Percentiles rank a stretch among this genome's conserved stretches.
phyloP scores from a whole-genome alignment of 1,140 invertebrate genomes.

The Vanessa tameamea region DNA sequence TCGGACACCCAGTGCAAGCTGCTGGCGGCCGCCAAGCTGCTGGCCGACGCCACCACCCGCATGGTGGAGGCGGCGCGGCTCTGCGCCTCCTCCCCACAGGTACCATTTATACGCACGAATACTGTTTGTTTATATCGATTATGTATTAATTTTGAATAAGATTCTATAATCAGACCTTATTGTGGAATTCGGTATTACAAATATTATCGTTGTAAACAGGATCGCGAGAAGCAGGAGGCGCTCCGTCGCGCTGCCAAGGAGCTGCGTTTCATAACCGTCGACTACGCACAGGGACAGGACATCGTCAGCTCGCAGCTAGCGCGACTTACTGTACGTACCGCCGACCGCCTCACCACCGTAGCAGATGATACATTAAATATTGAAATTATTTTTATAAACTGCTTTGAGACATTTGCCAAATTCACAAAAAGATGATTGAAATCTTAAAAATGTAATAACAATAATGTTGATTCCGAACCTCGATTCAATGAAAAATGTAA shows the following conservation, averaged over 20 bases:
- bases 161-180: no score
- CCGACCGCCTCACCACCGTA: neutral
- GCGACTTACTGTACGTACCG: conserved; percentile 52
- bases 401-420: no score
- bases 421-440: no score
- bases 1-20: conserved; percentile 94
- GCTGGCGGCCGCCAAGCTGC: conserved; percentile 93
- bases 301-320: conserved; percentile 58
- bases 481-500: neutral
- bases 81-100: conserved; percentile 73
- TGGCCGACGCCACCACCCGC: conserved; percentile 97
- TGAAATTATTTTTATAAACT: no score
- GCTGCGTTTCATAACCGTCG: conserved; percentile 93
- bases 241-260: conserved; percentile 95
- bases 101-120: conserved; percentile 19
- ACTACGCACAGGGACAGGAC: conserved; percentile 76
- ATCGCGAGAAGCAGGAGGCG: conserved; percentile 90
- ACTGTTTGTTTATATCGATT: conserved; percentile 47
- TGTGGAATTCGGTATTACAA: no score
- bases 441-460: no score
- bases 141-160: no score
- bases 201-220: conserved; percentile 61
- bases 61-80: conserved; percentile 97
- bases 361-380: neutral
- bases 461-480: no score